phyloP scores from a whole-genome alignment of 2,113 vertebrate species.

The Haemorhous mexicanus region DNA sequence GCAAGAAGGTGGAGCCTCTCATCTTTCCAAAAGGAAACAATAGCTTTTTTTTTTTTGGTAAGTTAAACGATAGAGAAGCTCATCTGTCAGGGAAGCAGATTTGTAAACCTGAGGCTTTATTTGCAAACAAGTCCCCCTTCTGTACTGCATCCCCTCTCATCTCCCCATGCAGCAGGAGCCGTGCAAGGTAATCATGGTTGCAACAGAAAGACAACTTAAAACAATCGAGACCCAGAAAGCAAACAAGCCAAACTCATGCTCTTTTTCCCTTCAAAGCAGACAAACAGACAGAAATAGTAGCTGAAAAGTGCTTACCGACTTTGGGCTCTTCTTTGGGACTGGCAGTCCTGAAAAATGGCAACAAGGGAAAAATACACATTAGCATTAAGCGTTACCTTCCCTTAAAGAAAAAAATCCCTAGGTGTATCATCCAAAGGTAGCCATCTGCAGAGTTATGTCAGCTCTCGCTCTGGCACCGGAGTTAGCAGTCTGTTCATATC shows the following conservation, averaged over 20 bases:
- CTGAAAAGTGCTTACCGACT: conserved; percentile 90
- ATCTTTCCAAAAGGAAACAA: conserved; percentile 66
- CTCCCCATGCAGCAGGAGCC: conserved; percentile 58
- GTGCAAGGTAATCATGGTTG: conserved; percentile 51
- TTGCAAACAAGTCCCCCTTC: conserved; percentile 8
- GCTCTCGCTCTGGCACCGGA: conserved; percentile 71
- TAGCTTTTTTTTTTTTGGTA: conserved; percentile 7
- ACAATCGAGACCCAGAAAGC: conserved; percentile 30
- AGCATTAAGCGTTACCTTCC: conserved; percentile 74
- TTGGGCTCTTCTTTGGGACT: conserved; percentile 97
- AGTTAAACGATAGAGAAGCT: conserved; percentile 53
- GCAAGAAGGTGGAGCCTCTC: conserved; percentile 68
- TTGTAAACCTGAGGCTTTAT: conserved; percentile 13
- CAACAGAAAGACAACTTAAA: conserved; percentile 60
- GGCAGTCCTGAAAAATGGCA: conserved; percentile 91
- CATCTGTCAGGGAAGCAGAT: conserved; percentile 10
- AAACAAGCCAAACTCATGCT: conserved; percentile 16
- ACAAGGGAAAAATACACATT: conserved; percentile 80
- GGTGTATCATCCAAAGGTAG: conserved; percentile 76
- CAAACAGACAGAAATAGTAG: conserved; percentile 62
- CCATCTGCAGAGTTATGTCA: conserved; percentile 82
- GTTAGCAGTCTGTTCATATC: conserved; percentile 80
- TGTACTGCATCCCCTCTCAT: conserved; percentile 17
- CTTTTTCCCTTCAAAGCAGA: background rate
- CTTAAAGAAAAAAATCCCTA: conserved; percentile 65